Percentiles rank a stretch among this genome's conserved stretches.
Evolutionary conservation across 1,140 invertebrate genomes (phyloP).

Genomic region (Asbolus verrucosus): DNA sequence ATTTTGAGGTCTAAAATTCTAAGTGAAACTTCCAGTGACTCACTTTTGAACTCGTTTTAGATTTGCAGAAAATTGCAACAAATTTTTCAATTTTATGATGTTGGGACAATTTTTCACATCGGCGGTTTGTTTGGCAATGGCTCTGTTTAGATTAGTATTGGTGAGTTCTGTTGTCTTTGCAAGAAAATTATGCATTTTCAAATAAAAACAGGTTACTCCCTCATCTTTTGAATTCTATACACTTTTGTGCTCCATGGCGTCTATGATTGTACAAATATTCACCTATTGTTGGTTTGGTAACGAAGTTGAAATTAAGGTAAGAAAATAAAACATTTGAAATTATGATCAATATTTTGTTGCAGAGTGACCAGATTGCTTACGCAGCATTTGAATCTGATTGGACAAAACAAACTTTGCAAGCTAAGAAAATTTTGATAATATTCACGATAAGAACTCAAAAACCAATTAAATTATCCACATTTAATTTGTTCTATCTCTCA

Average conservation of each 20-base stretch:
- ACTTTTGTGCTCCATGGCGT: background rate
- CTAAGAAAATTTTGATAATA: background rate
- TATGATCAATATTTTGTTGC: too few relatives aligned
- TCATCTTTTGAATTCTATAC: background rate
- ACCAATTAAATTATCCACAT: background rate
- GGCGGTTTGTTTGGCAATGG: background rate
- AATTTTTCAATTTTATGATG: background rate
- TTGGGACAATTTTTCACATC: background rate
- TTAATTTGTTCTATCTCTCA: background rate
- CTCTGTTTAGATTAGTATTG: background rate
- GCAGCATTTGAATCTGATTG: background rate
- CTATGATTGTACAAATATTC: background rate
- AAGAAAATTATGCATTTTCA: too few relatives aligned
- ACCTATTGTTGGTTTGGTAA: background rate
- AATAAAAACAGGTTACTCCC: too few relatives aligned
- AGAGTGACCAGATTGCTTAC: background rate
- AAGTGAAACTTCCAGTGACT: background rate
- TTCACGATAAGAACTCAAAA: background rate
- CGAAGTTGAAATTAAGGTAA: background rate
- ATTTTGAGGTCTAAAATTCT: background rate
- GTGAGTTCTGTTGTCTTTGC: too few relatives aligned
- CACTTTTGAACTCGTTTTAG: background rate
- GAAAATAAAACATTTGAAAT: too few relatives aligned
- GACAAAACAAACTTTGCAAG: background rate
- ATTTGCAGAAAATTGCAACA: background rate